Evolutionary conservation across 1,140 invertebrate genomes (phyloP).

Genomic region (Chironomus tepperi): DNA sequence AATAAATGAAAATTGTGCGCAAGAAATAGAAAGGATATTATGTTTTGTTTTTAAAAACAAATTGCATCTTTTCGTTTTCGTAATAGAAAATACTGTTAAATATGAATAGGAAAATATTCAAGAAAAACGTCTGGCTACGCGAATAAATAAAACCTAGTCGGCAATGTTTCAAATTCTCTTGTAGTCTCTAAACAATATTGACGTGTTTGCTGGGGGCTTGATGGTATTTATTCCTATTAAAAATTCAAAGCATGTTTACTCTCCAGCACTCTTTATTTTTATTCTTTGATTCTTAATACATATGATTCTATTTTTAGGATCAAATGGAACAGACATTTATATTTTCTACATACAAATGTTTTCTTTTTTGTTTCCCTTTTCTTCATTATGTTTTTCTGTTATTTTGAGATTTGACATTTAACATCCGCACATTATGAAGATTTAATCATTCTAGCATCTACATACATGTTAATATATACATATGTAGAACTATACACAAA

Average conservation of each 20-base stretch:
- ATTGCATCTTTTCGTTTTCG: no score
- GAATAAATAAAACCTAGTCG: no score
- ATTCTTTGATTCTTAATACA: not conserved
- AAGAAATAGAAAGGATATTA: no score
- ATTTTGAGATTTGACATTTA: conserved; percentile 2
- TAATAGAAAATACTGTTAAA: no score
- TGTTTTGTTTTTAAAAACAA: no score
- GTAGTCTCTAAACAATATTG: not conserved
- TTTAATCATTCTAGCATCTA: not conserved
- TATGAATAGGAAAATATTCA: no score
- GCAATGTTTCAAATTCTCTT: no score
- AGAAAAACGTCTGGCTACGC: no score
- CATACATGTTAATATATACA: not conserved
- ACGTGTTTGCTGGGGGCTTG: not conserved
- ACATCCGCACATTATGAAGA: not conserved
- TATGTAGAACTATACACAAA: no score
- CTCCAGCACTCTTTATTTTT: not conserved
- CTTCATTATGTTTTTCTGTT: not conserved
- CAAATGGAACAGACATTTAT: not conserved
- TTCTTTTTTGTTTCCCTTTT: not conserved
- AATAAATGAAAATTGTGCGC: no score
- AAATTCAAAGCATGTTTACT: conserved; percentile 14
- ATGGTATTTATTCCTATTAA: conserved; percentile 8
- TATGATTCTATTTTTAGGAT: not conserved
- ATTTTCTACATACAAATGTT: not conserved